These are phyloP conservation scores for Neocloeon triangulifer DNA, from an alignment of 1,140 invertebrate genomes.

Conservation along the genomic window DNA sequence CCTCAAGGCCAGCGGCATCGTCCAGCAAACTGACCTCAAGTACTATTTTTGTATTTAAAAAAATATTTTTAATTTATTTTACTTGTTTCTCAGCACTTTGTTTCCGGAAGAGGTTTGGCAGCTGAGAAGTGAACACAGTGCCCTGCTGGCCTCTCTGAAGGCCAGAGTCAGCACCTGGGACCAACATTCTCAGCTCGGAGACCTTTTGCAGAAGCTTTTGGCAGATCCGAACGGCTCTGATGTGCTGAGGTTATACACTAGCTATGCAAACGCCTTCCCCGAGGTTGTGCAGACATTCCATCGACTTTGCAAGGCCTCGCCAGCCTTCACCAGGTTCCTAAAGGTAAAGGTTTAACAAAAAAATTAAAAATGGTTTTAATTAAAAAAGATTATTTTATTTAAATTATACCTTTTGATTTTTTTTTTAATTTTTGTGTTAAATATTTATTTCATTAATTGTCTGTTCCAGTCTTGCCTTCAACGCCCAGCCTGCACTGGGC, in stretches of 20 bases:
- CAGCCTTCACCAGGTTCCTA: constrained; percentile 15
- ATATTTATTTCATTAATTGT: background rate
- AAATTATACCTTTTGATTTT: background rate
- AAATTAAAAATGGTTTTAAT: too few relatives aligned
- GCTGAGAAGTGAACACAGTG: constrained; percentile 19
- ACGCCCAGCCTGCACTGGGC: constrained; percentile 14
- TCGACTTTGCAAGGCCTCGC: constrained; percentile 13
- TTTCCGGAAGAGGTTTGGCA: constrained; percentile 18
- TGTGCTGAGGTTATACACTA: constrained; percentile 15
- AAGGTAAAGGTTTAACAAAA: constrained; percentile 14
- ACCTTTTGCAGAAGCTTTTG: constrained; percentile 13
- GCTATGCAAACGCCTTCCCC: constrained; percentile 17
- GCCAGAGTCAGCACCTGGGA: constrained; percentile 16
- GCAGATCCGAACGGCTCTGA: constrained; percentile 13
- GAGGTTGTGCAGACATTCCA: constrained; percentile 16
- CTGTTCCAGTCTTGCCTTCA: constrained; percentile 11
- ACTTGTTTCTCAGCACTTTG: constrained; percentile 11
- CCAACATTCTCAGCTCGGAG: constrained; percentile 12
- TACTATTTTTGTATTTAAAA: constrained; percentile 2
- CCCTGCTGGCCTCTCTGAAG: constrained; percentile 16
- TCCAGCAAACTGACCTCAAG: constrained; percentile 15
- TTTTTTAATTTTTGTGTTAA: background rate
- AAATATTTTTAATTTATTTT: background rate
- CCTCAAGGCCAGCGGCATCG: constrained; percentile 14
- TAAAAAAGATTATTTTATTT: background rate